Percentiles rank a stretch among this genome's conserved stretches.
phyloP scores from a whole-genome alignment of 2,797 vertebrate species.

The Semaprochilodus insignis region DNA sequence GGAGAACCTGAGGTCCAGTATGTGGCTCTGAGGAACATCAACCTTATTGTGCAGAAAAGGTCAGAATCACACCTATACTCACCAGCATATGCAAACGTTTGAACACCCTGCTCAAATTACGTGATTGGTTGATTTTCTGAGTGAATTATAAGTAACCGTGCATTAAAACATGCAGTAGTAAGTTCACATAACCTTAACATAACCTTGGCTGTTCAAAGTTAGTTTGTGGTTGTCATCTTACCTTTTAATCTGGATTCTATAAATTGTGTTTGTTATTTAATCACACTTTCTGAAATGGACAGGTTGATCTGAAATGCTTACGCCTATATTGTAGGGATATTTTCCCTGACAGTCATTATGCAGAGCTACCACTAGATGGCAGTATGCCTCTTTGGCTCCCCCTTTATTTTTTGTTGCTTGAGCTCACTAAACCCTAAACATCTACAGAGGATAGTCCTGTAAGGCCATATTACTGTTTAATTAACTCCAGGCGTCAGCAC shows the following conservation, averaged over 20 bases:
- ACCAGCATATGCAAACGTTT: background rate
- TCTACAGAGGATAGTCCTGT: background rate
- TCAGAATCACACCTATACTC: conserved; percentile 56
- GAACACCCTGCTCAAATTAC: background rate
- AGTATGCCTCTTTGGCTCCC: conserved; percentile 22
- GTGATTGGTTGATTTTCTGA: too few relatives aligned
- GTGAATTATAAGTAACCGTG: too few relatives aligned
- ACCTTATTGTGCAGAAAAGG: conserved; percentile 98
- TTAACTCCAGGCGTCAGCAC: background rate
- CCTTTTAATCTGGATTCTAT: too few relatives aligned
- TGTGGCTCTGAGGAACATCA: conserved; percentile 98
- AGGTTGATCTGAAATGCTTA: background rate
- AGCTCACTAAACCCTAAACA: background rate
- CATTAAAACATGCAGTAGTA: too few relatives aligned
- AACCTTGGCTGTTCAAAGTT: background rate
- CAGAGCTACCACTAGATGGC: conserved; percentile 50
- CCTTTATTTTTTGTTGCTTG: background rate
- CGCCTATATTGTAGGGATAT: too few relatives aligned
- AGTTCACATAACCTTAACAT: too few relatives aligned
- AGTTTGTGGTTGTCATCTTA: too few relatives aligned
- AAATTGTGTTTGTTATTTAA: too few relatives aligned
- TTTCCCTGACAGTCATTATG: background rate
- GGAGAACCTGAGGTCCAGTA: conserved; percentile 98
- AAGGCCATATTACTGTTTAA: background rate
- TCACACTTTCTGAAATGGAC: too few relatives aligned